Base-by-base conservation (phyloP, 2,888 invertebrate species). In the Watsonalla binaria region DNA sequence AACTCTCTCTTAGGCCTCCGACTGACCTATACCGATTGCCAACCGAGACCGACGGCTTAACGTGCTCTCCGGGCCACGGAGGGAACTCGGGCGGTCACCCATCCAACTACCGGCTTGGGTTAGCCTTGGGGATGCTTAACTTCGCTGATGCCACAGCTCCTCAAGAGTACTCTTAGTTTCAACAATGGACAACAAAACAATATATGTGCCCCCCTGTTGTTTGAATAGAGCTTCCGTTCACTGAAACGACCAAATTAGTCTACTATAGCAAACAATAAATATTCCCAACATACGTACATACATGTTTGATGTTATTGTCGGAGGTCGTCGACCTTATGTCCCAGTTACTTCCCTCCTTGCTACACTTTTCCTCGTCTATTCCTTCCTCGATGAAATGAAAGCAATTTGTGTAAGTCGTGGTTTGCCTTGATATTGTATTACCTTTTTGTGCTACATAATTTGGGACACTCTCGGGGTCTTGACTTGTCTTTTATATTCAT, bases 261-360 rank as follows among this genome's bases (percentile, higher is more conserved):
- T 46, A n/a, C 13, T 48, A 7, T 35, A 2, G 13, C 13, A n/a
- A 5, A 6, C 47, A 48, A 35, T 48, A 48, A 48, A 48, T 48
- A 48, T 35, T n/a, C 34, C 6, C 35, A 48, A 37, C 14, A 11
- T 42, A 42, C 11, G 42, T 42, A 6, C 34, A 13, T 14, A 13
- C 35, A 14, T 49, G 49, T 49, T 46, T 49, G 13, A 49, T 48
- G 48, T 49, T 49, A 49, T 49, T 49, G 49, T 39, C 34, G 15
- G 39, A 49, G 49, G 37, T 37, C 49, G 5, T 37, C 15, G 49
- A 33, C 39, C 49, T 14, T 6, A 37, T 37, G 49, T 49, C 39
- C 49, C 49, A 15, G 39, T 49, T 49, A 13, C 48, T 35, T 35
- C 35, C 35, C 35, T 48, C 35, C 15, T 37, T 37, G 14, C 49